Evolutionary conservation across 2,113 vertebrate genomes (phyloP), one percentile per base, ranked within the genome.

Genomic region (Odocoileus virginianus): DNA sequence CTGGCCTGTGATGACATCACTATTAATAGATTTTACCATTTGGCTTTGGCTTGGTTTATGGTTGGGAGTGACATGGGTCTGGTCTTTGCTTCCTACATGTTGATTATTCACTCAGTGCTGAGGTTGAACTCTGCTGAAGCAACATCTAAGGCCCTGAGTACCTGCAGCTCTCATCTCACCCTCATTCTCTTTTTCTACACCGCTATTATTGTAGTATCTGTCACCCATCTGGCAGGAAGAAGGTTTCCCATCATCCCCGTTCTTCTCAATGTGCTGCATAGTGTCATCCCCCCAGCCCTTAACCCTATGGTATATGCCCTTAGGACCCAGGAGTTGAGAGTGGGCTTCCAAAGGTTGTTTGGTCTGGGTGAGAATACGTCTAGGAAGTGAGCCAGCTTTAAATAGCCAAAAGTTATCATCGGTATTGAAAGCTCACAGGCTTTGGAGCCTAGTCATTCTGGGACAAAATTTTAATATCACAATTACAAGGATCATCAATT

Each of bases 1-100:
- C 97, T 99, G 64, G 98, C 98, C 0, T 98, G 98, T 3, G n/a
- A 98, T 0, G 89, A 97, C 23, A 97, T 98, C 52, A 33, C 16
- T 0, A 43, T 97, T 54, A 96, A 96, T 5, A 5, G 33, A 4
- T 61, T 97, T 27, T 98, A 97, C 23, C 97, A 98, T 0, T 7
- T 98, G 61, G 5, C 45, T 0, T 14, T 67, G 0, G 98, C 96
- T 27, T 97, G 98, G 17, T 40, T 98, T 12, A 19, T 93, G 0
- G 87, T 78, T 1, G 98, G 97, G 14, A 45, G 23, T 82, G 98
- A 98, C 90, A 0, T 91, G 47, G 52, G 82, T 8, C 30, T 95
- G 85, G 97, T 99, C 0, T 95, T 94, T 50, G 78, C 78, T 81
- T 81, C 78, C 47, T 81, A 81, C 4, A 30, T 47, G 45, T 81